phyloP scores from a whole-genome alignment of 2,797 vertebrate genomes.

The Pristis pectinata region DNA sequence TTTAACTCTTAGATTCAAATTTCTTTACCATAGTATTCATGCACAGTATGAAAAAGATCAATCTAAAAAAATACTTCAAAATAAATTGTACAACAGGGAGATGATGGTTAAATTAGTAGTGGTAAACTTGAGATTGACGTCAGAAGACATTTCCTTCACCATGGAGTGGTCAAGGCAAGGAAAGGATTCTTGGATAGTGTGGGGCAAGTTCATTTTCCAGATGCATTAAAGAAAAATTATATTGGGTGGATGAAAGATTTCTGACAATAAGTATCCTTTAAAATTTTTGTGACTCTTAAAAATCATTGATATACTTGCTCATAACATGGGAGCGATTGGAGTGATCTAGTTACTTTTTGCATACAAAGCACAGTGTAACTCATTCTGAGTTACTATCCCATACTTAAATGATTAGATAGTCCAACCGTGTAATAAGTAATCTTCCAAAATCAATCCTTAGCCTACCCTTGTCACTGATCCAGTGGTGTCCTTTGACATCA shows the following conservation, averaged over 20 bases:
- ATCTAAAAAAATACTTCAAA: not conserved
- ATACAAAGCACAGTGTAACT: not conserved
- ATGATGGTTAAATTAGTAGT: not conserved
- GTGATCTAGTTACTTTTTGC: not conserved
- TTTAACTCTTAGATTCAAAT: constrained; percentile 1
- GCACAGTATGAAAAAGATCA: not conserved
- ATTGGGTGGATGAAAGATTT: not conserved
- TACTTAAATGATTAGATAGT: not conserved
- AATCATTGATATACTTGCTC: not conserved
- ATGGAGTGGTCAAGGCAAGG: not conserved
- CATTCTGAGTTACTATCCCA: not conserved
- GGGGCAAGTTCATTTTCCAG: not conserved
- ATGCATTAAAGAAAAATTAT: not conserved
- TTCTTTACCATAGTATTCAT: not conserved
- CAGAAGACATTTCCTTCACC: not conserved
- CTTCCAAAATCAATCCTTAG: not conserved
- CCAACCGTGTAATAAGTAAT: not conserved
- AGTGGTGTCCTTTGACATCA: not conserved
- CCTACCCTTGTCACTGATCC: not conserved
- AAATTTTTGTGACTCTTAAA: not conserved
- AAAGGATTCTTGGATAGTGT: not conserved
- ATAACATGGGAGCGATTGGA: not conserved
- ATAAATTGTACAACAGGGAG: not conserved
- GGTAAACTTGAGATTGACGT: not conserved
- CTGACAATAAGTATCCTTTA: not conserved